Base-by-base conservation (phyloP, 2,113 vertebrate species). In the Galeopterus variegatus region DNA sequence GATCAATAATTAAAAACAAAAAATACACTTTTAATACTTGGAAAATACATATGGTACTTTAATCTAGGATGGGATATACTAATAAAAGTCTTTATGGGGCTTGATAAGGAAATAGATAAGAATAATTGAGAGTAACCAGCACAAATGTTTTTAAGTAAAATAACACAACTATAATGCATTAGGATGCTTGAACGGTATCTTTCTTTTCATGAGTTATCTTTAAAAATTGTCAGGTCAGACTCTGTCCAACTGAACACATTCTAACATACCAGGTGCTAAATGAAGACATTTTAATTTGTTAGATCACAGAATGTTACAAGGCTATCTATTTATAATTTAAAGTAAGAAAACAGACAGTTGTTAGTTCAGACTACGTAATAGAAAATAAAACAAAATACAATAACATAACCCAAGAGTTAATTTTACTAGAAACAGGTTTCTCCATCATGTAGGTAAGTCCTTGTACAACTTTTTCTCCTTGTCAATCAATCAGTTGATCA, bases 391-490 rank as follows among this genome's bases (percentile, higher is more conserved):
- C 18, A 58, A 88, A 92, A 76, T 36, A n/a, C 2, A 69, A 12
- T 50, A 64, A 58, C 54, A 24, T 88, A 69, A 88, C 24, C 88
- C 21, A 81, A 85, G n/a, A 73, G 64, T 96, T 90, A 87, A 87
- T 48, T 67, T 48, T 52, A 58, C 28, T 67, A 54, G 50, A 54
- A 54, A 54, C 31, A 21, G 50, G 18, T 69, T 94, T 93, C 84
- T 72, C 56, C 21, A 90, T 83, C 60, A 93, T 36, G 36, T 41
- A 58, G 28, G 88, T 88, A 86, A 79, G 72, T 70, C 26, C 26
- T 75, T 92, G n/a, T 3, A 65, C 24, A 69, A 70, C 23, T 45
- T 94, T 95, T 91, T 67, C 65, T 93, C 80, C 33, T 79, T 94
- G 84, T 28, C 88, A 73, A 73, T 62, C 86, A 33, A 85, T 75